A percentile compares a stretch with the other conserved stretches of the same genome.
Evolutionary conservation across 2,888 invertebrate genomes (phyloP).

Genomic region (Parthenolecanium corni): DNA sequence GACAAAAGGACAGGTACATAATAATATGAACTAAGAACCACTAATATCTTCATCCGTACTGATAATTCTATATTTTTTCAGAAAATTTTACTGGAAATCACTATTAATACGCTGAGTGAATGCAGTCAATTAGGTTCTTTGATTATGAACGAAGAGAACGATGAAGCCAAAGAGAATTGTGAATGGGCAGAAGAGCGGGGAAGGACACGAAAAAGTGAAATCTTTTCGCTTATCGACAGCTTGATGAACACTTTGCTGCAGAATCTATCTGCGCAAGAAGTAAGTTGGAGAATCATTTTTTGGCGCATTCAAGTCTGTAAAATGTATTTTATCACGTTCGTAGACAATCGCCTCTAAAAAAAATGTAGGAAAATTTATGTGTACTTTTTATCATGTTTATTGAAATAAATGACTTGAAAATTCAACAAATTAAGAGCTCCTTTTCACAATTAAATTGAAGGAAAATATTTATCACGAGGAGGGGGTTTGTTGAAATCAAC

Average conservation of each 20-base stretch:
- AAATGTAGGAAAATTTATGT: too few relatives aligned
- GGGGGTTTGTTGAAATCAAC: too few relatives aligned
- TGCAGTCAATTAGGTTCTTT: slow-evolving; percentile 21
- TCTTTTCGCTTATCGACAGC: slow-evolving; percentile 6
- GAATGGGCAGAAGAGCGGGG: not conserved
- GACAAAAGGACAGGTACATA: slow-evolving; percentile 46
- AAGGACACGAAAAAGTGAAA: slow-evolving; percentile 1
- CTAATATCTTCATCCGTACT: not conserved
- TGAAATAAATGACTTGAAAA: too few relatives aligned
- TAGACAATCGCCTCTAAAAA: too few relatives aligned
- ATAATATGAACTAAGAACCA: too few relatives aligned
- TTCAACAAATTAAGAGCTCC: too few relatives aligned
- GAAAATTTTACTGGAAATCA: slow-evolving; percentile 18
- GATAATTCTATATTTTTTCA: not conserved
- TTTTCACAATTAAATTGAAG: too few relatives aligned
- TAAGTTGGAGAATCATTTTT: too few relatives aligned
- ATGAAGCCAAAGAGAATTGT: not conserved
- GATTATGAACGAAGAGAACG: slow-evolving; percentile 12
- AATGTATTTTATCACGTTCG: too few relatives aligned
- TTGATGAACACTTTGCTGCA: slow-evolving; percentile 12
- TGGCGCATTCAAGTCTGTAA: too few relatives aligned
- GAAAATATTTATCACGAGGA: too few relatives aligned
- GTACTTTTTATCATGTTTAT: too few relatives aligned
- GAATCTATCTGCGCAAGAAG: slow-evolving; percentile 14
- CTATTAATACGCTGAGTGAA: slow-evolving; percentile 19